Percentiles rank a stretch among this genome's conserved stretches.
Evolutionary conservation across 2,113 vertebrate genomes (phyloP).

Genomic region (Chloroceryle aenea): DNA sequence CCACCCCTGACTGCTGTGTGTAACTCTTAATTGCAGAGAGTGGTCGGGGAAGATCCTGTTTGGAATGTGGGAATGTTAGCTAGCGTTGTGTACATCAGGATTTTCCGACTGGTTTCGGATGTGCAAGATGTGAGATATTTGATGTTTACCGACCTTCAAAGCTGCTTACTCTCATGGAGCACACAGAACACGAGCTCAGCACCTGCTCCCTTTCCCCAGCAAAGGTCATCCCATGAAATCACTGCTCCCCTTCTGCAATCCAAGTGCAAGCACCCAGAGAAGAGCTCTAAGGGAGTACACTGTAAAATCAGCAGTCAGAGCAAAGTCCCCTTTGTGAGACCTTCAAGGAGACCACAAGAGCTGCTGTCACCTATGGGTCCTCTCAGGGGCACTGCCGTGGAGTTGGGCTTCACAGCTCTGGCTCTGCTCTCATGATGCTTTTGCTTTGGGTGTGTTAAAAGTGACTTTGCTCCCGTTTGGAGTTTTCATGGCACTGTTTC

Average conservation of each 20-base stretch:
- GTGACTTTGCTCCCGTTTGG: not conserved
- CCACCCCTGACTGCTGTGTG: not conserved
- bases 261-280: not conserved
- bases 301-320: not conserved
- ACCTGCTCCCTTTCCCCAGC: not conserved
- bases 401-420: not conserved
- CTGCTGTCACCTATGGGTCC: not conserved
- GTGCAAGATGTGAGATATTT: not conserved
- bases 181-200: not conserved
- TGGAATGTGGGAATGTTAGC: not conserved
- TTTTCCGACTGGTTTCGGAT: not conserved
- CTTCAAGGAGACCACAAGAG: not conserved
- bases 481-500: not conserved
- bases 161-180: not conserved
- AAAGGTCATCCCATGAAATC: not conserved
- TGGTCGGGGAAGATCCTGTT: not conserved
- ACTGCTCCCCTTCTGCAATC: not conserved
- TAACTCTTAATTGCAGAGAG: not conserved
- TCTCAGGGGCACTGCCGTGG: not conserved
- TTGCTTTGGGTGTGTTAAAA: not conserved
- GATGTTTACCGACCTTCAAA: not conserved
- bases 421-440: not conserved
- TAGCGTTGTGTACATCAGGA: not conserved
- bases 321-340: not conserved
- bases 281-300: not conserved